Base-by-base conservation (phyloP, 2,113 vertebrate genomes). In the Ciconia maguari region DNA sequence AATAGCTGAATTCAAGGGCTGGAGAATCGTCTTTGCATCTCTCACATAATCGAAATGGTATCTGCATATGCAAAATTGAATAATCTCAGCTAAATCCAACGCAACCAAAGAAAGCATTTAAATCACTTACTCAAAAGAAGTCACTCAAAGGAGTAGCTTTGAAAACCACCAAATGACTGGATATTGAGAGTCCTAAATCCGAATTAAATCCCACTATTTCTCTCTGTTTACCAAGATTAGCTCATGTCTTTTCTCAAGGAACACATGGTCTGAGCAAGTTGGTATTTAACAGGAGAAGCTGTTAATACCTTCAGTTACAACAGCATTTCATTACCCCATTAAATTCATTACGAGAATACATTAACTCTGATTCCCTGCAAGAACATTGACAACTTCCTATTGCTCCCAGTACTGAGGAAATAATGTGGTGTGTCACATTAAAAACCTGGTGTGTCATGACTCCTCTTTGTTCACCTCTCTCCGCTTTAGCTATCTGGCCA, bases 281-380 rank as follows among this genome's bases (percentile, higher is more conserved):
- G 76, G 55, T 94, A 92, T 96, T 96, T 94, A 96, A 90, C 88
- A 92, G 76, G 79, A 94, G 90, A 96, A 94, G 94, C 90, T 89
- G 83, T 90, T 97, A 95, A 95, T 96, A 96, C 79, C 76, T 96
- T 93, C 95, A 95, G 90, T 96, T 96, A 95, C 90, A 94, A 75
- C 55, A 94, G 80, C 88, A 92, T 96, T 96, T 97, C 94, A 93
- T 96, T 96, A 96, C 88, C 90, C 83, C 60, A 90, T 96, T 95
- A 93, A 81, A 92, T 92, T 93, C 48, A 81, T 96, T 94, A 90
- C 0, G 16, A 90, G 92, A 90, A 60, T 36, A 52, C 32, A 88
- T 95, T 94, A 95, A 89, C 68, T 92, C 75, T 69, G 62, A 76
- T 55, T 94, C 78, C 84, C 83, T 88, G 90, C 81, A 92, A 90